phyloP scores from a whole-genome alignment of 2,113 vertebrate genomes.

The Paralichthys olivaceus region DNA sequence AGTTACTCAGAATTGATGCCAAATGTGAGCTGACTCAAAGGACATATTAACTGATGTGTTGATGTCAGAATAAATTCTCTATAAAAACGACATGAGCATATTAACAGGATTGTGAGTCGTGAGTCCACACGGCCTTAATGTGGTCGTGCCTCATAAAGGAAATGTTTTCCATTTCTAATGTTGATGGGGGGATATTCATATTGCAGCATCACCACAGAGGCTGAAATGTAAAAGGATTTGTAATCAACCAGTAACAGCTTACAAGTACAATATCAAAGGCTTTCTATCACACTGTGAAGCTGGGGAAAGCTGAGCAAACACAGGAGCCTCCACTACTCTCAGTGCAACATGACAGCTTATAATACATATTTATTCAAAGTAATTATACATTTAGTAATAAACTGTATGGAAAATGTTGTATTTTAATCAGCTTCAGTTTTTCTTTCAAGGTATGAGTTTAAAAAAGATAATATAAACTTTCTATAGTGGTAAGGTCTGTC shows the following conservation, averaged over 20 bases:
- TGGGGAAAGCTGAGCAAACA: conserved; percentile 13
- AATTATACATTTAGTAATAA: not conserved
- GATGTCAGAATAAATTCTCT: not conserved
- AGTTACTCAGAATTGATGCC: not conserved
- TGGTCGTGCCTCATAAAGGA: conserved; percentile 17
- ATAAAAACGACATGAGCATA: conserved; percentile 22
- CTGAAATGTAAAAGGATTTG: conserved; percentile 30
- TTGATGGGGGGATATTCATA: conserved; percentile 23
- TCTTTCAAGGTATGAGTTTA: not conserved
- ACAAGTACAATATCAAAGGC: conserved; percentile 23
- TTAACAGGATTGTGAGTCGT: conserved; percentile 25
- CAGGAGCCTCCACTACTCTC: not conserved
- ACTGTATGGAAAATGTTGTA: not conserved
- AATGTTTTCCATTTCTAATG: conserved; percentile 8
- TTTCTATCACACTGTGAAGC: conserved; percentile 22
- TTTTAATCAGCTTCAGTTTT: not conserved
- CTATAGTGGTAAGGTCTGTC: not conserved
- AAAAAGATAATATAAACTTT: not conserved
- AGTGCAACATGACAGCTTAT: not conserved
- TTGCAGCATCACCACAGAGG: conserved; percentile 11
- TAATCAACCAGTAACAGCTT: conserved; percentile 26
- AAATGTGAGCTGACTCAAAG: not conserved
- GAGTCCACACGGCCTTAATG: conserved; percentile 1
- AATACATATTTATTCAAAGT: not conserved
- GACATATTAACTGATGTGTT: conserved; percentile 14